Conservation (phyloP, 2,113 vertebrate genomes). For the Beaufortia kweichowensis region DNA sequence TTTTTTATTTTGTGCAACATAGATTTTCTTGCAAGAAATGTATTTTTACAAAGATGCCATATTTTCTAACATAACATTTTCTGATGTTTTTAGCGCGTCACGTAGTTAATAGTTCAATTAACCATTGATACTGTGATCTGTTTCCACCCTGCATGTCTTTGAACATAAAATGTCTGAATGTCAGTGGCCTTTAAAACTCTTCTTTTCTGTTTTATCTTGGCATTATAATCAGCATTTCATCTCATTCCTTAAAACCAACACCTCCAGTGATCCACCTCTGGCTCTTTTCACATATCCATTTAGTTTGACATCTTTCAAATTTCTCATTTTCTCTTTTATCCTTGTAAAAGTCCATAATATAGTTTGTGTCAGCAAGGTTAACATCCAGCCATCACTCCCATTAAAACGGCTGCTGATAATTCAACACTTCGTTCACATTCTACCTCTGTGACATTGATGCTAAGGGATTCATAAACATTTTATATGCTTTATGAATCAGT, state of each 20-base stretch:
- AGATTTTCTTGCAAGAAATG: too few relatives aligned
- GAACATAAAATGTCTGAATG: not conserved
- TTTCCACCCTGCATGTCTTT: not conserved
- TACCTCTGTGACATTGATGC: constrained; percentile 39
- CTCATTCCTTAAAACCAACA: not conserved
- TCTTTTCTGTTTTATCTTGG: not conserved
- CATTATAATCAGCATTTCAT: not conserved
- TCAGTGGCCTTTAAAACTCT: not conserved
- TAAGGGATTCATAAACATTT: constrained; percentile 46
- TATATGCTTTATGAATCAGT: constrained; percentile 47
- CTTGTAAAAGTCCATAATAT: constrained; percentile 4
- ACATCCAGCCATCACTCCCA: constrained; percentile 7
- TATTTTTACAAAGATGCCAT: too few relatives aligned
- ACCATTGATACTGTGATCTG: not conserved
- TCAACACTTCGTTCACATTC: constrained; percentile 42
- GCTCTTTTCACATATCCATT: not conserved
- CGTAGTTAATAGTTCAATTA: not conserved
- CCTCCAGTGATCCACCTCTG: constrained; percentile 9
- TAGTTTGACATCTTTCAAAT: constrained; percentile 2
- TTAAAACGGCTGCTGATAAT: constrained; percentile 35
- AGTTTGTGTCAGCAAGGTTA: constrained; percentile 45
- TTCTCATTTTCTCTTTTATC: constrained; percentile 27
- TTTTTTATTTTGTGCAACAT: too few relatives aligned
- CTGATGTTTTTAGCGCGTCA: too few relatives aligned
- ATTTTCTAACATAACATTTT: too few relatives aligned